Conservation (phyloP, 1,140 invertebrate genomes). For the Hylyphantes graminicola region DNA sequence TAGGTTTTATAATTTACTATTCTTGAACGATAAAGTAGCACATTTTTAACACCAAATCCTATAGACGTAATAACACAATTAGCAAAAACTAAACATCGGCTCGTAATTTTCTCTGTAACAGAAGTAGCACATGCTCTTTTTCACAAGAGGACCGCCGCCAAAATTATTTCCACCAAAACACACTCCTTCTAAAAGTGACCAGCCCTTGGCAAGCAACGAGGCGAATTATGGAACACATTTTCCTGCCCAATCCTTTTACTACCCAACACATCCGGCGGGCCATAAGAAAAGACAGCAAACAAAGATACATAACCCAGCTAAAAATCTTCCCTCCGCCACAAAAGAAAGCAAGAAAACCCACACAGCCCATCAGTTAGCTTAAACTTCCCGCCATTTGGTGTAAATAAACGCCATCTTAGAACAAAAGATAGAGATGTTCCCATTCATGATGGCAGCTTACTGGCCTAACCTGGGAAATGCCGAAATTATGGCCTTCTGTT, state of each 20-base stretch:
- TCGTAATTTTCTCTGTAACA: too few relatives aligned
- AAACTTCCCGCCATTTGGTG: not conserved
- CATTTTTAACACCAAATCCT: too few relatives aligned
- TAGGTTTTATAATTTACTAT: too few relatives aligned
- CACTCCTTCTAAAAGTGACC: too few relatives aligned
- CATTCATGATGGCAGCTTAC: conserved; percentile 9
- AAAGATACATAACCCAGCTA: conserved; percentile 5
- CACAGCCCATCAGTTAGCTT: conserved; percentile 11
- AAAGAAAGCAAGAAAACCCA: not conserved
- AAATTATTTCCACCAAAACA: too few relatives aligned
- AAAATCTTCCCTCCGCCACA: not conserved
- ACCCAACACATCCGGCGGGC: not conserved
- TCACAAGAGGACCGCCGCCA: too few relatives aligned
- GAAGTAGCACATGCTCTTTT: too few relatives aligned
- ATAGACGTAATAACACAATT: too few relatives aligned
- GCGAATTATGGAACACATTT: too few relatives aligned
- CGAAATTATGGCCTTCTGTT: conserved; percentile 42
- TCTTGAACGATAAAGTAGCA: too few relatives aligned
- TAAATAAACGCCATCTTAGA: not conserved
- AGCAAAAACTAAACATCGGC: too few relatives aligned
- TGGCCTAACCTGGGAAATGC: conserved; percentile 7
- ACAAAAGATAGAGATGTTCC: conserved; percentile 43
- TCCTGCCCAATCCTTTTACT: not conserved
- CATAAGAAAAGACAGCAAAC: conserved; percentile 3
- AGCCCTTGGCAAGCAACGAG: too few relatives aligned